A percentile compares a stretch with the other conserved stretches of the same genome.
These are phyloP conservation scores for Vimba vimba DNA, from an alignment of 2,113 vertebrate genomes.

Conservation along the genomic window DNA sequence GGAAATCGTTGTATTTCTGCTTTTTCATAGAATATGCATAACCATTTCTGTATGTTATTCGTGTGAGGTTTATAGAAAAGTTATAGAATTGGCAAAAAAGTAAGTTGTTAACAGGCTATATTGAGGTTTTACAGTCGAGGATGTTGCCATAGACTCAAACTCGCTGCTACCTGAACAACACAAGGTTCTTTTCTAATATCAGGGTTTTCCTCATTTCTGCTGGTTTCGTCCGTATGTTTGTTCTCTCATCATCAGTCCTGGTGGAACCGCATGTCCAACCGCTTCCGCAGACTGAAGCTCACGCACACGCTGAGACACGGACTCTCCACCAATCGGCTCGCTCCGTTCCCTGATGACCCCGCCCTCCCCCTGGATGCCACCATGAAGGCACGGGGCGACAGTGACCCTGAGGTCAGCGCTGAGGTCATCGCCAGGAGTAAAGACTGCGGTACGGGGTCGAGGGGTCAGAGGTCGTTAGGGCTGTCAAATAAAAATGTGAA, in stretches of 20 bases:
- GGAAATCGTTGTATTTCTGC: no score
- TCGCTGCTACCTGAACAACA: no score
- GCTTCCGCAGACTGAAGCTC: slow-evolving; percentile 93
- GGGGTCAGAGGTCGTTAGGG: background rate
- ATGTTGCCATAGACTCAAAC: background rate
- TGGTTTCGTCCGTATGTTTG: background rate
- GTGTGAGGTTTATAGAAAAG: background rate
- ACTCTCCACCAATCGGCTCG: slow-evolving; percentile 84
- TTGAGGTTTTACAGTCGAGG: background rate
- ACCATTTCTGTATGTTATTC: background rate
- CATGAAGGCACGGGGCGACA: slow-evolving; percentile 77
- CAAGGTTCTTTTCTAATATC: no score
- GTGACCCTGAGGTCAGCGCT: slow-evolving; percentile 64
- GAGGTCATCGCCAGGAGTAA: slow-evolving; percentile 67
- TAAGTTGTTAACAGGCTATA: no score
- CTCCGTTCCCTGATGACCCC: slow-evolving; percentile 83
- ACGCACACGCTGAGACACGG: slow-evolving; percentile 92
- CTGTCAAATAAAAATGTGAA: no score
- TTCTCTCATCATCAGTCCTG: slow-evolving; percentile 82
- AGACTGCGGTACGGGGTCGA: slow-evolving; percentile 76
- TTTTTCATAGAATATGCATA: background rate
- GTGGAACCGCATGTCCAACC: slow-evolving; percentile 99
- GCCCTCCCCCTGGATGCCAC: slow-evolving; percentile 84
- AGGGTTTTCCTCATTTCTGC: no score
- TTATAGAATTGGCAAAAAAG: no score